Conservation (phyloP, 2,888 invertebrate genomes). For the Drosophila seclusa region DNA sequence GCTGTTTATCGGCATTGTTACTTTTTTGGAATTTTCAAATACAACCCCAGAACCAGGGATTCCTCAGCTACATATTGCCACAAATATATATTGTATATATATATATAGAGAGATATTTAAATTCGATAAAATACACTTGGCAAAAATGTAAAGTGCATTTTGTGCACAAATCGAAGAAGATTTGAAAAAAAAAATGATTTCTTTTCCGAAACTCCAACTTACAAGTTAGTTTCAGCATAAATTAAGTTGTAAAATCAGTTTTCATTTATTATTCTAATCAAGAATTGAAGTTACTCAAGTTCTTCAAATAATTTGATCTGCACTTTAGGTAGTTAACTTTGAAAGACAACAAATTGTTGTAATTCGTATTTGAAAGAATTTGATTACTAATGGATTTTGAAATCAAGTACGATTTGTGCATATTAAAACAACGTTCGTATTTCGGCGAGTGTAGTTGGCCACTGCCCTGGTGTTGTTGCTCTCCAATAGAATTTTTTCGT, state of each 20-base stretch:
- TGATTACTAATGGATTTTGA: neutral
- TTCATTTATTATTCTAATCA: no score
- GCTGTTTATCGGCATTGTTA: slow-evolving; percentile 51
- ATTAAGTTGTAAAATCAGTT: neutral
- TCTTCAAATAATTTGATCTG: neutral
- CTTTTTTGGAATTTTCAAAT: slow-evolving; percentile 58
- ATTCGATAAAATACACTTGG: neutral
- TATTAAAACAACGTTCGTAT: neutral
- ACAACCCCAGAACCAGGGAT: slow-evolving; percentile 47
- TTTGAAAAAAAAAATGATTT: neutral
- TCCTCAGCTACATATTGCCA: neutral
- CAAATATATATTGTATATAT: neutral
- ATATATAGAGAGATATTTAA: neutral
- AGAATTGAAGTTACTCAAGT: neutral
- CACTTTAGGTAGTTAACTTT: neutral
- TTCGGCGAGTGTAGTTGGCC: neutral
- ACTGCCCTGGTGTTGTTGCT: slow-evolving; percentile 26
- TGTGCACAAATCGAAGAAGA: no score
- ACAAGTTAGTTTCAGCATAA: neutral
- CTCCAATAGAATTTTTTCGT: slow-evolving; percentile 21
- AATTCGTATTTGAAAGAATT: neutral
- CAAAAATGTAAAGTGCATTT: neutral
- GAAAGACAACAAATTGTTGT: neutral
- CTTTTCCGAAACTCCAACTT: neutral
- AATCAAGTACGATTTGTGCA: neutral